Conservation (phyloP, 2,113 vertebrate species). For the Capricornis sumatraensis region DNA sequence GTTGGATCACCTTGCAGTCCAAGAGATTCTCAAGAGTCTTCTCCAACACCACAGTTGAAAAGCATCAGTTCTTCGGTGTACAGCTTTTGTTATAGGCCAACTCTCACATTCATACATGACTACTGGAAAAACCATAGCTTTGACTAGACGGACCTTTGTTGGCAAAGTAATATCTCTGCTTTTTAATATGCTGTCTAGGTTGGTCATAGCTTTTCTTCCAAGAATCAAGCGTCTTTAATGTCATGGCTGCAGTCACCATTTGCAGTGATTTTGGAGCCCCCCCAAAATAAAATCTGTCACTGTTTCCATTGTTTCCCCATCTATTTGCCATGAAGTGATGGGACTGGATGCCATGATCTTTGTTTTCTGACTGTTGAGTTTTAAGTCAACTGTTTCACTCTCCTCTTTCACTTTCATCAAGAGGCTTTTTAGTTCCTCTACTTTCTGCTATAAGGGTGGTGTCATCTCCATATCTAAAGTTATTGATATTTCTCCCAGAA, state of each 20-base stretch:
- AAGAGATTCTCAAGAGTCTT: not conserved
- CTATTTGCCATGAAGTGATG: not conserved
- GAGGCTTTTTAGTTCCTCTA: not conserved
- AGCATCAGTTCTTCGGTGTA: not conserved
- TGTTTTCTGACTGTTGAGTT: not conserved
- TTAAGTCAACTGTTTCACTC: not conserved
- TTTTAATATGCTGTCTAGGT: not conserved
- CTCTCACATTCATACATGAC: not conserved
- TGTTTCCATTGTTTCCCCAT: not conserved
- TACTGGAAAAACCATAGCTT: not conserved
- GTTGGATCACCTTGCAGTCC: not conserved
- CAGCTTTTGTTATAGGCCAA: not conserved
- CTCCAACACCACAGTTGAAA: not conserved
- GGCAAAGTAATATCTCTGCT: not conserved
- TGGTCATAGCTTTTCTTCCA: not conserved
- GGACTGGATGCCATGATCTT: not conserved
- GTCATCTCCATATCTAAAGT: not conserved
- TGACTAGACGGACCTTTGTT: not conserved
- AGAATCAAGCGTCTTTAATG: not conserved
- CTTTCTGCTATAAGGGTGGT: not conserved
- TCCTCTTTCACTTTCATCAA: not conserved
- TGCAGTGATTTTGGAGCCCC: not conserved
- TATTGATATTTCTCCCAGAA: not conserved
- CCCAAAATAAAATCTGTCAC: not conserved
- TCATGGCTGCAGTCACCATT: not conserved